Conservation (phyloP, 92 coral and sea anemone genomes). For the Epizoanthus ramosus region DNA sequence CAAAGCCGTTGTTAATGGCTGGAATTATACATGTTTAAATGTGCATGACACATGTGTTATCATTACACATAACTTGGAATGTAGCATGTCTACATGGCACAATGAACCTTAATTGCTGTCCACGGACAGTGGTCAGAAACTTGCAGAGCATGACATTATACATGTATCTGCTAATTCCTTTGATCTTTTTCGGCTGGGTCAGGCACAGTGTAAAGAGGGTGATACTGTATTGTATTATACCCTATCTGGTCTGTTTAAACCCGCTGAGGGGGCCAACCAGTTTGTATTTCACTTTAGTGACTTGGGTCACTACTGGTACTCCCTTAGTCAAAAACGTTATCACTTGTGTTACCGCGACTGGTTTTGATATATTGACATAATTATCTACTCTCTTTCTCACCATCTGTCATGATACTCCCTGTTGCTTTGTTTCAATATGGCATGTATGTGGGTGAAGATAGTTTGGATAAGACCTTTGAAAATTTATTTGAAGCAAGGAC, state of each 20-base stretch:
- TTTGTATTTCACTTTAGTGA: neutral
- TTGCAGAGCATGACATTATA: neutral
- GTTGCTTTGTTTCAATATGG: neutral
- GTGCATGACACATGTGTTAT: neutral
- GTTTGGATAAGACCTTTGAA: conserved; percentile 1
- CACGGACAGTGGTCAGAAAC: neutral
- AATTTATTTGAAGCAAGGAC: neutral
- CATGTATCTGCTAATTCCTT: conserved; percentile 17
- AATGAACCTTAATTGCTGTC: neutral
- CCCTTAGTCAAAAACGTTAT: conserved; percentile 62
- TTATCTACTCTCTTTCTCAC: neutral
- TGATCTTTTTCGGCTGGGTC: conserved; percentile 92
- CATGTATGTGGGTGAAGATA: neutral
- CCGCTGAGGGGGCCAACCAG: conserved; percentile 77
- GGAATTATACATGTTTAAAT: neutral
- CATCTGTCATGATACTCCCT: neutral
- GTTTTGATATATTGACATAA: neutral
- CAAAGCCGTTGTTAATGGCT: neutral
- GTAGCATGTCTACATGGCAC: neutral
- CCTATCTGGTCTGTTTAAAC: conserved; percentile 97
- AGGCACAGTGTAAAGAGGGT: conserved; percentile 83
- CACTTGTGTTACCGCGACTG: neutral
- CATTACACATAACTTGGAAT: neutral
- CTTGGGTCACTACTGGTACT: conserved; percentile 21
- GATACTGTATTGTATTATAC: conserved; percentile 68